Evolutionary conservation across 2,888 invertebrate genomes (phyloP).

Genomic region (Athalia circularis): DNA sequence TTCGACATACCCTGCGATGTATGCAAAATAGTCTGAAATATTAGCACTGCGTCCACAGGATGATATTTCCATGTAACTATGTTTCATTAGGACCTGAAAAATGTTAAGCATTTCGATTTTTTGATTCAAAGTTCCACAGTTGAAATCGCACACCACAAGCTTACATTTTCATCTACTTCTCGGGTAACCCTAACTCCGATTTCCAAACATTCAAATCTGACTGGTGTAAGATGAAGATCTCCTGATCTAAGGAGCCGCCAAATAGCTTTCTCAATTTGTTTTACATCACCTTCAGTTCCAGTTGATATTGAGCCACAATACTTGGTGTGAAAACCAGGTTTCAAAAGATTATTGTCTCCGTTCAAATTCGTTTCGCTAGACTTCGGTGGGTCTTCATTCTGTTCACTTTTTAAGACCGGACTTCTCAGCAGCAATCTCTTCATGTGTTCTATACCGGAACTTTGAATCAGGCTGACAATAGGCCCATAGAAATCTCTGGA

Average conservation of each 20-base stretch:
- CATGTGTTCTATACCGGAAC: constrained; percentile 64
- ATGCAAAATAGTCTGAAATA: constrained; percentile 78
- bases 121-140: too few relatives aligned
- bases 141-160: constrained; percentile 32
- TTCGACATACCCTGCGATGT: constrained; percentile 78
- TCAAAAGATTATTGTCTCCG: constrained; percentile 49
- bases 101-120: constrained; percentile 2
- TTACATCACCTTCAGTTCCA: constrained; percentile 75
- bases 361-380: constrained; percentile 37
- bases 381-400: constrained; percentile 9
- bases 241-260: constrained; percentile 63
- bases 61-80: constrained; percentile 81
- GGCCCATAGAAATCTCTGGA: constrained; percentile 74
- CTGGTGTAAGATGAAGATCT: constrained; percentile 65
- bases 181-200: constrained; percentile 75
- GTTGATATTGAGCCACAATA: constrained; percentile 75
- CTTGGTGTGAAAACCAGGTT: constrained; percentile 73
- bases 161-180: constrained; percentile 71
- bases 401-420: constrained; percentile 3
- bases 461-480: constrained; percentile 70
- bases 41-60: constrained; percentile 78
- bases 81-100: constrained; percentile 76
- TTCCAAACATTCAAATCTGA: constrained; percentile 76
- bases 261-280: constrained; percentile 76
- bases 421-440: constrained; percentile 56